phyloP scores from a whole-genome alignment of 2,888 invertebrate species.

The Athalia cordata region DNA sequence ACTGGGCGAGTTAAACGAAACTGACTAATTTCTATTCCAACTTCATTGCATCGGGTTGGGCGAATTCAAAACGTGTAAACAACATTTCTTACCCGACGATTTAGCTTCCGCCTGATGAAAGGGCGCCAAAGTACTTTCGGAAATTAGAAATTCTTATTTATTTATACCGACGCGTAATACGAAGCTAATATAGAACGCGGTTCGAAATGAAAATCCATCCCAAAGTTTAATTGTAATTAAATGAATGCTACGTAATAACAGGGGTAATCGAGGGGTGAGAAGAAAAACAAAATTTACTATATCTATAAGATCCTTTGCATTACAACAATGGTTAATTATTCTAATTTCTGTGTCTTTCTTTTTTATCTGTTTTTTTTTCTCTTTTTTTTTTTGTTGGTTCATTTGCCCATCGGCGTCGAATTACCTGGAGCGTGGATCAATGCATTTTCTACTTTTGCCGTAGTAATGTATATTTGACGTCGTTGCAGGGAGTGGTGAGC shows the following conservation, averaged over 20 bases:
- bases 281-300: too few species aligned
- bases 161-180: neutral
- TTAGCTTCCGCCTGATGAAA: neutral
- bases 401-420: too few species aligned
- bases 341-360: too few species aligned
- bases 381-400: too few species aligned
- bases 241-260: too few species aligned
- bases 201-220: neutral
- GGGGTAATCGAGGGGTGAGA: too few species aligned
- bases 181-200: neutral
- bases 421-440: neutral
- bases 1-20: constrained; percentile 16
- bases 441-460: neutral
- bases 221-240: too few species aligned
- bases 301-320: too few species aligned
- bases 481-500: constrained; percentile 40
- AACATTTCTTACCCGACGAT: constrained; percentile 34
- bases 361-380: too few species aligned
- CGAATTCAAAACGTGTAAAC: constrained; percentile 29
- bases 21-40: constrained; percentile 36
- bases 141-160: constrained; percentile 14
- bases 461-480: neutral
- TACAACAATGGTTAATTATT: too few species aligned
- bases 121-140: neutral
- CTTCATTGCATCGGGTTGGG: too few species aligned